These are phyloP conservation scores for Morpho achilles DNA, from an alignment of 2,888 invertebrate genomes.

Conservation along the genomic window DNA sequence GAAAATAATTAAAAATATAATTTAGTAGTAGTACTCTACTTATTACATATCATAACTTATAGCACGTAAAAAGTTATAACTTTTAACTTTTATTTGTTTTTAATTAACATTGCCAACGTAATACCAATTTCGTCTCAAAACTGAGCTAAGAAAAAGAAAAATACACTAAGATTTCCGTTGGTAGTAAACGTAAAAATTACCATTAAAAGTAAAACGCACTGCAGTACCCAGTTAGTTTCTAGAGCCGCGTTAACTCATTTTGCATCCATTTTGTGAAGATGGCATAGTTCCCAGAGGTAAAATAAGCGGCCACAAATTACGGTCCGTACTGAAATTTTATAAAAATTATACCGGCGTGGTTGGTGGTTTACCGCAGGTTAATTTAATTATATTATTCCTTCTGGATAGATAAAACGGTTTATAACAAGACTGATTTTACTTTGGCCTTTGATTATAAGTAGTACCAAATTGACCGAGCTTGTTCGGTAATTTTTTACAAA, in stretches of 20 bases:
- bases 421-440: not conserved
- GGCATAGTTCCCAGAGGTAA: slow-evolving; percentile 21
- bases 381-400: not conserved
- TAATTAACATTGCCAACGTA: no score
- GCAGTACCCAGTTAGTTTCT: slow-evolving; percentile 15
- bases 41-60: no score
- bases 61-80: no score
- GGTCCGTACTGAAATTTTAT: slow-evolving; percentile 15
- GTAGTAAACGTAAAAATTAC: slow-evolving; percentile 5
- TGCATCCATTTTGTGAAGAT: slow-evolving; percentile 19
- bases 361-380: slow-evolving; percentile 5
- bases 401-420: not conserved
- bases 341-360: slow-evolving; percentile 16
- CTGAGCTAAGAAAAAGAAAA: not conserved
- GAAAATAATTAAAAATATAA: no score
- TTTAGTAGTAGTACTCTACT: no score
- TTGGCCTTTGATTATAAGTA: no score
- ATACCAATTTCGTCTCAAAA: not conserved
- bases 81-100: no score
- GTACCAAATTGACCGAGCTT: no score
- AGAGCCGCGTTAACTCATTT: slow-evolving; percentile 21
- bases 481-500: no score
- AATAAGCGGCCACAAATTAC: slow-evolving; percentile 21
- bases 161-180: not conserved
- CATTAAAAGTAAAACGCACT: slow-evolving; percentile 16